Evolutionary conservation across 2,113 vertebrate genomes (phyloP).

Genomic region (Chunga burmeisteri): DNA sequence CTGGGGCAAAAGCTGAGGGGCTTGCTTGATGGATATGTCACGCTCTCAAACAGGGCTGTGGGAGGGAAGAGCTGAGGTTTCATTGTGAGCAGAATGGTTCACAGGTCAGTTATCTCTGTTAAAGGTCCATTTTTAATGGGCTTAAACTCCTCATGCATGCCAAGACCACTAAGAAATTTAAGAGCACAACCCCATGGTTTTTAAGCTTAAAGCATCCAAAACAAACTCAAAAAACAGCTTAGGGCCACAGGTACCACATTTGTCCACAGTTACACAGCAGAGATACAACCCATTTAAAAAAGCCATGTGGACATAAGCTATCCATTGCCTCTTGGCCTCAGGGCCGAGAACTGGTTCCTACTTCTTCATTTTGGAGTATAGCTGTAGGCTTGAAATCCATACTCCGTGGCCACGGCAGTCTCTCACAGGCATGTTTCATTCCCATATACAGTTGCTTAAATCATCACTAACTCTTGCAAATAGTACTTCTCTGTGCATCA

Average conservation of each 20-base stretch:
- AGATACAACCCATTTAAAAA: background rate
- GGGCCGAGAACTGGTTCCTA: background rate
- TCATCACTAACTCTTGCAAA: background rate
- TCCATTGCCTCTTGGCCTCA: background rate
- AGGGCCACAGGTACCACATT: background rate
- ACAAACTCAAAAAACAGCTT: background rate
- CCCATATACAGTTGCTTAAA: background rate
- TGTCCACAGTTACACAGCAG: background rate
- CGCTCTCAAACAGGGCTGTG: background rate
- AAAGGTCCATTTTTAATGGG: background rate
- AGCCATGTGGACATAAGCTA: background rate
- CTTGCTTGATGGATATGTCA: background rate
- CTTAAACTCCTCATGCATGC: background rate
- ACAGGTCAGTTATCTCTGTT: background rate
- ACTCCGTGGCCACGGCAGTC: background rate
- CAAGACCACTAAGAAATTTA: background rate
- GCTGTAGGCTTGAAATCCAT: background rate
- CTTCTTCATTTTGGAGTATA: background rate
- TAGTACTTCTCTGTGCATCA: background rate
- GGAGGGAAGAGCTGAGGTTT: background rate
- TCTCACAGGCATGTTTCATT: background rate
- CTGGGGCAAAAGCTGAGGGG: background rate
- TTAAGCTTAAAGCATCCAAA: background rate
- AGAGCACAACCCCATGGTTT: background rate
- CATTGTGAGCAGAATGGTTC: background rate